phyloP scores from a whole-genome alignment of 2,113 vertebrate genomes.

The Felis catus region DNA sequence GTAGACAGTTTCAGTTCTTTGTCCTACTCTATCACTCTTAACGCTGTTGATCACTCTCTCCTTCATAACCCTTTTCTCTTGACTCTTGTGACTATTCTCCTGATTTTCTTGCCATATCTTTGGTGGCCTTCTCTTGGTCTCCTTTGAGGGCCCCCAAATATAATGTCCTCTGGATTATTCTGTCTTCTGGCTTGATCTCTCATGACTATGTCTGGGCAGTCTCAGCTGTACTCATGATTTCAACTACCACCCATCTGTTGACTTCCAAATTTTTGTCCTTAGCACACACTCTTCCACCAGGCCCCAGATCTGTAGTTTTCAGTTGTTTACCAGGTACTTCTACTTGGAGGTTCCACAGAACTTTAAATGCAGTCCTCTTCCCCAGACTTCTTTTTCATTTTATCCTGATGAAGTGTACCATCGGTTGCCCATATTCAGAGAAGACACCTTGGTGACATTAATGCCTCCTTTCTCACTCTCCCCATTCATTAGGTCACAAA shows the following conservation, averaged over 20 bases:
- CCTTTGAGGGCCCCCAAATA: neutral
- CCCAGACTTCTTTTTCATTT: neutral
- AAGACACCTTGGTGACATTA: neutral
- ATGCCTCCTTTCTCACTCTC: neutral
- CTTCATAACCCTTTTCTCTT: neutral
- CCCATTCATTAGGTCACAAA: neutral
- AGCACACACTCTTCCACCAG: neutral
- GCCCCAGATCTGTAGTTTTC: neutral
- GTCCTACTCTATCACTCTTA: neutral
- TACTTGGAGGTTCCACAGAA: neutral
- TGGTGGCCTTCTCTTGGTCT: neutral
- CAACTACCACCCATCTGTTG: neutral
- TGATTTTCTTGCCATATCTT: slow-evolving; percentile 7
- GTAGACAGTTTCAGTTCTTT: neutral
- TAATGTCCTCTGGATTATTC: neutral
- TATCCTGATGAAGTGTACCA: neutral
- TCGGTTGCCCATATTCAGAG: neutral
- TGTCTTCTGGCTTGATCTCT: neutral
- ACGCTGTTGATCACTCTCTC: neutral
- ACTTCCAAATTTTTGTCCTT: neutral
- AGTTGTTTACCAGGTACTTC: neutral
- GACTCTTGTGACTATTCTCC: neutral
- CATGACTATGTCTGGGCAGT: neutral
- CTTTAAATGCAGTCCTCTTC: neutral
- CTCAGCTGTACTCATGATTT: neutral